Evolutionary conservation across 2,888 invertebrate genomes (phyloP).

Genomic region (Diplazon laetatorius): DNA sequence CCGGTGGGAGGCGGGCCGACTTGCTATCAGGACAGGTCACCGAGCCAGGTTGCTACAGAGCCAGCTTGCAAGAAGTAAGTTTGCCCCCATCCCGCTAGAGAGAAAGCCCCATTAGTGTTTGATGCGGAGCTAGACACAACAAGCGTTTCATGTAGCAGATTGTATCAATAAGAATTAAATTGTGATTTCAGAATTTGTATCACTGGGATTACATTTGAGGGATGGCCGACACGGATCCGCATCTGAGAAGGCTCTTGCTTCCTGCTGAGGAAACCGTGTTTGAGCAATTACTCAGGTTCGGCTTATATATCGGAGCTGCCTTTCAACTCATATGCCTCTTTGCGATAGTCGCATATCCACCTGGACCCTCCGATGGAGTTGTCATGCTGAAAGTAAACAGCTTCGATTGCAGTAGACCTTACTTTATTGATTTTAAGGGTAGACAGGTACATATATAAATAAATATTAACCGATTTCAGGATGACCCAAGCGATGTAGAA

Average conservation of each 20-base stretch:
- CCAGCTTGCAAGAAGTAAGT: no score
- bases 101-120: no score
- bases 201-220: slow-evolving; percentile 55
- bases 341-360: slow-evolving; percentile 88
- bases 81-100: no score
- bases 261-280: slow-evolving; percentile 80
- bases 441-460: no score
- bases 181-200: slow-evolving; percentile 18
- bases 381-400: slow-evolving; percentile 78
- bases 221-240: slow-evolving; percentile 80
- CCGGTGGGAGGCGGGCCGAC: no score
- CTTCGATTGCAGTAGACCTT: neutral
- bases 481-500: slow-evolving; percentile 89
- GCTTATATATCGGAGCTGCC: slow-evolving; percentile 93
- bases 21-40: no score
- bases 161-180: no score
- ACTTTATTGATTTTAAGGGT: neutral
- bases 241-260: slow-evolving; percentile 78
- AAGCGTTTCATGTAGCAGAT: no score
- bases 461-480: slow-evolving; percentile 80
- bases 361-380: slow-evolving; percentile 78
- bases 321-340: slow-evolving; percentile 93
- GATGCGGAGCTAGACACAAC: no score
- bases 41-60: no score
- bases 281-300: slow-evolving; percentile 82